Evolutionary conservation across 2,888 invertebrate genomes (phyloP).

Genomic region (Proisotoma minuta): DNA sequence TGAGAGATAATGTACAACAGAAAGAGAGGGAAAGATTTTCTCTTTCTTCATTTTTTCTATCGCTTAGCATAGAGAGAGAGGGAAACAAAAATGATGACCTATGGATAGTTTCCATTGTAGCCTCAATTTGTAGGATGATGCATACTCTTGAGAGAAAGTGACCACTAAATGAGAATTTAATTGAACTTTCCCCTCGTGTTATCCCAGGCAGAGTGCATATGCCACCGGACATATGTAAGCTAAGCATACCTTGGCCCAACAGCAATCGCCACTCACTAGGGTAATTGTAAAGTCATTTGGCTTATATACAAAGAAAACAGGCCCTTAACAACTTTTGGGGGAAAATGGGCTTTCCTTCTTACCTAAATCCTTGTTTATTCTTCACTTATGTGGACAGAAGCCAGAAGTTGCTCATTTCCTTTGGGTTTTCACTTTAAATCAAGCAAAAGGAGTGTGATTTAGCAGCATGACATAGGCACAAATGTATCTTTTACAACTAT

Average conservation of each 20-base stretch:
- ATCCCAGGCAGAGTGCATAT: not conserved
- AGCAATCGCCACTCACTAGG: slow-evolving; percentile 15
- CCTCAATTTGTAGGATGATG: slow-evolving; percentile 1
- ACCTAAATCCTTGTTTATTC: slow-evolving; percentile 15
- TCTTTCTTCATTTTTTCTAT: no score
- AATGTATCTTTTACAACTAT: no score
- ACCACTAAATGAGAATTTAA: not conserved
- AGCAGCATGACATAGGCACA: no score
- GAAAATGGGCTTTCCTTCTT: slow-evolving; percentile 13
- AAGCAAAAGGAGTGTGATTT: no score
- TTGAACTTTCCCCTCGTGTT: not conserved
- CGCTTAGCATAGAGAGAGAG: no score
- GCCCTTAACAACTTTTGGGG: not conserved
- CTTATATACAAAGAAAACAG: slow-evolving; percentile 8
- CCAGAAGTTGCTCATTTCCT: slow-evolving; percentile 41
- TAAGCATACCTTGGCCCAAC: no score
- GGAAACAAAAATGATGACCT: not conserved
- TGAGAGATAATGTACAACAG: no score
- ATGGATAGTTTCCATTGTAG: not conserved
- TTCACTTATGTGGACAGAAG: slow-evolving; percentile 14
- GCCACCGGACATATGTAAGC: no score
- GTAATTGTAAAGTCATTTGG: slow-evolving; percentile 43
- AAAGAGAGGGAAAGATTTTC: no score
- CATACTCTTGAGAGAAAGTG: slow-evolving; percentile 3
- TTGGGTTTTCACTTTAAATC: slow-evolving; percentile 12